Conservation (phyloP, 2,888 invertebrate genomes). For the Nomada hirtipes region DNA sequence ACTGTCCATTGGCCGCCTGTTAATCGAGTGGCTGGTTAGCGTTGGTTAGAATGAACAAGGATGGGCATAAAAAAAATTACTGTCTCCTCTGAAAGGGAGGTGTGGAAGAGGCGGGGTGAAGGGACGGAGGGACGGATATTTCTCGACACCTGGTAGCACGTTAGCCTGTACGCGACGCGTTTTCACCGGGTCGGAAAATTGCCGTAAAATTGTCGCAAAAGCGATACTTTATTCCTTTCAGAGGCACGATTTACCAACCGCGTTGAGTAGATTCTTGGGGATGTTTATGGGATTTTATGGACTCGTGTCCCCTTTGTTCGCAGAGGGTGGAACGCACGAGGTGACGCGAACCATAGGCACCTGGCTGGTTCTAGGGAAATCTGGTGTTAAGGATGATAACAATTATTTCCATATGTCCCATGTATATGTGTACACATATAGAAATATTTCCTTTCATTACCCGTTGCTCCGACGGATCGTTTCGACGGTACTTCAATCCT, state of each 20-base stretch:
- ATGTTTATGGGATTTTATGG: constrained; percentile 79
- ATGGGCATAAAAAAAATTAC: background rate
- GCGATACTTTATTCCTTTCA: constrained; percentile 82
- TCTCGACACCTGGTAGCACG: constrained; percentile 63
- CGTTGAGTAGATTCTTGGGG: constrained; percentile 61
- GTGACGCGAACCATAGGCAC: constrained; percentile 43
- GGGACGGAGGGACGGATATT: constrained; percentile 26
- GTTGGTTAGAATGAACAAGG: constrained; percentile 12
- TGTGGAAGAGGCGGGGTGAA: background rate
- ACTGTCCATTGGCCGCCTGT: constrained; percentile 51
- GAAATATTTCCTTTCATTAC: background rate
- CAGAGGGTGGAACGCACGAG: constrained; percentile 26
- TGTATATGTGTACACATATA: background rate
- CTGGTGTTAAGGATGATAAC: constrained; percentile 4
- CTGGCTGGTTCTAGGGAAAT: constrained; percentile 48
- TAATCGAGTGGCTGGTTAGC: constrained; percentile 54
- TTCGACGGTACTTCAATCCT: background rate
- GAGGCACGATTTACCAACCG: constrained; percentile 58
- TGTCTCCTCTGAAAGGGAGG: background rate
- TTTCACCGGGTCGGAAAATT: constrained; percentile 82
- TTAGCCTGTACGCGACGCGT: constrained; percentile 52
- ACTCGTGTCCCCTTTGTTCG: constrained; percentile 63
- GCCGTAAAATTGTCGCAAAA: constrained; percentile 83
- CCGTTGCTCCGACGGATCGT: background rate
- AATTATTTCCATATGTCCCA: constrained; percentile 9